phyloP scores from a whole-genome alignment of 2,113 vertebrate genomes.

The Thomomys bottae region DNA sequence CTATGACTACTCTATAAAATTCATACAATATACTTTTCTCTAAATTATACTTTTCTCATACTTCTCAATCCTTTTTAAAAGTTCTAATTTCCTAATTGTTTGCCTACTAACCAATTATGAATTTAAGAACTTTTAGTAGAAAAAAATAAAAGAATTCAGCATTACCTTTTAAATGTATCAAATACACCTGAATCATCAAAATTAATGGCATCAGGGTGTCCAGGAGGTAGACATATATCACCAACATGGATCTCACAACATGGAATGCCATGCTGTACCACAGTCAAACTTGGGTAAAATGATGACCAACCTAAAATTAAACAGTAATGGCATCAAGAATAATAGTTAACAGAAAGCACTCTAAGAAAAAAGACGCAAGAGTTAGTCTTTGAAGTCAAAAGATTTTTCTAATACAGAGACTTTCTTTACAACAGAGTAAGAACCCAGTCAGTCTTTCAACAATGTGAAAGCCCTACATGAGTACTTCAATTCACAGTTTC shows the following conservation, averaged over 20 bases:
- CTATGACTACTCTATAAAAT: neutral
- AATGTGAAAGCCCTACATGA: conserved; percentile 14
- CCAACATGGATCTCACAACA: conserved; percentile 98
- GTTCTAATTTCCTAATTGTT: conserved; percentile 24
- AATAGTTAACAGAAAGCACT: neutral
- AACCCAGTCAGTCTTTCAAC: neutral
- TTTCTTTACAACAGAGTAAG: conserved; percentile 25
- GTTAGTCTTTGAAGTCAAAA: conserved; percentile 1
- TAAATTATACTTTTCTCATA: conserved; percentile 13
- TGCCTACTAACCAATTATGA: conserved; percentile 10
- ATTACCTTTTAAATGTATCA: conserved; percentile 99
- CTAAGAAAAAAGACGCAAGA: neutral
- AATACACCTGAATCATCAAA: conserved; percentile 99
- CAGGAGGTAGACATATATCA: conserved; percentile 97
- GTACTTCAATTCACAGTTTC: conserved; percentile 32
- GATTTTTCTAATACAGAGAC: conserved; percentile 11
- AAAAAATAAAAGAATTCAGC: conserved; percentile 48
- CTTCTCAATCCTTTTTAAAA: neutral
- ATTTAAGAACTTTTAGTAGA: conserved; percentile 22
- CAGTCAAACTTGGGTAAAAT: conserved; percentile 98
- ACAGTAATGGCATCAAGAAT: neutral
- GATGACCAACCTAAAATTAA: conserved; percentile 95
- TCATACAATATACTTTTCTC: neutral
- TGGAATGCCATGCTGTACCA: conserved; percentile 99
- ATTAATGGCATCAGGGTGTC: conserved; percentile 98